Percentiles rank a stretch among this genome's conserved stretches.
phyloP scores from a whole-genome alignment of 2,113 vertebrate species.

The Porphyrio hochstetteri region DNA sequence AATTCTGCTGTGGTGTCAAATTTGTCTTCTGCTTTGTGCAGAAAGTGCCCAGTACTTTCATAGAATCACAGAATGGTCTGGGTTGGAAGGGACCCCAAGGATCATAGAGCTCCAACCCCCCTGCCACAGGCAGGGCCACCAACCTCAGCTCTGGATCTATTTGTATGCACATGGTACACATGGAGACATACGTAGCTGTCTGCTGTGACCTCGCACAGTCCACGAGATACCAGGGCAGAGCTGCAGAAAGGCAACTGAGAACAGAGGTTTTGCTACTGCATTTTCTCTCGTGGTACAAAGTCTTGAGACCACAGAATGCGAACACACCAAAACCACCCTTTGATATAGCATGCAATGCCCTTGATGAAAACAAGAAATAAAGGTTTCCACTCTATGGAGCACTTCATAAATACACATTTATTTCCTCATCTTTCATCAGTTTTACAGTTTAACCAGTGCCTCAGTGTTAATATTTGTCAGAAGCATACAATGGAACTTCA shows the following conservation, averaged over 20 bases:
- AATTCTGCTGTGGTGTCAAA: not conserved
- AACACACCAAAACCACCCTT: not conserved
- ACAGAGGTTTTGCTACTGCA: not conserved
- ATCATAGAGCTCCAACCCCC: too few relatives aligned
- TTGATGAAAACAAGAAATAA: not conserved
- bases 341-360: not conserved
- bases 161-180: not conserved
- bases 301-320: not conserved
- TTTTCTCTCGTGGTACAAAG: not conserved
- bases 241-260: not conserved
- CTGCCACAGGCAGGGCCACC: too few relatives aligned
- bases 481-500: constrained; percentile 29
- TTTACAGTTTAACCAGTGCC: constrained; percentile 47
- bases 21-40: not conserved
- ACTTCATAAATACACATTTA: constrained; percentile 65
- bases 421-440: constrained; percentile 43
- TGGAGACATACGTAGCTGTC: too few relatives aligned
- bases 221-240: not conserved
- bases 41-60: not conserved
- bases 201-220: not conserved
- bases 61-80: too few relatives aligned
- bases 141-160: too few relatives aligned
- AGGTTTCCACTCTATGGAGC: not conserved
- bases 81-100: too few relatives aligned
- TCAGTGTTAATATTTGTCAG: constrained; percentile 6